Percentiles rank a stretch among this genome's conserved stretches.
phyloP scores from a whole-genome alignment of 2,888 invertebrate species.

The Idaea biselata region DNA sequence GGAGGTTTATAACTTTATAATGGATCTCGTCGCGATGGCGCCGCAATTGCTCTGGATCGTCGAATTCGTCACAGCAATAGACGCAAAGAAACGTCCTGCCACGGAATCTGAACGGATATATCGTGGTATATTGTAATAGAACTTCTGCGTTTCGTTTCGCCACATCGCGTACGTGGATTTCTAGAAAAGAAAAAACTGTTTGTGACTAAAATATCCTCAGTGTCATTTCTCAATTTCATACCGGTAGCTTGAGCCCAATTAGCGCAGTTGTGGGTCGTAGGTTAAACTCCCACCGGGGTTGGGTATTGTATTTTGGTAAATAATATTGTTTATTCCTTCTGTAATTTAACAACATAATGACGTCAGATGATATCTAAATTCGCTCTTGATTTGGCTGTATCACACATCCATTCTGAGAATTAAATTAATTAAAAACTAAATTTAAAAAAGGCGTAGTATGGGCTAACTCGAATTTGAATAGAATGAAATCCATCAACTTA shows the following conservation, averaged over 20 bases:
- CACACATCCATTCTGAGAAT: neutral
- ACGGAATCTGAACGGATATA: slow-evolving; percentile 65
- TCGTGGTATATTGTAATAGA: slow-evolving; percentile 63
- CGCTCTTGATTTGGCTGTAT: neutral
- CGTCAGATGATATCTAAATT: neutral
- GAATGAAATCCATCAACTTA: too few species aligned
- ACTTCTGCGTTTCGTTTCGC: slow-evolving; percentile 67
- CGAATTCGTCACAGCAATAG: slow-evolving; percentile 63
- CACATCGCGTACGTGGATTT: slow-evolving; percentile 42
- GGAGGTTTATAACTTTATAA: slow-evolving; percentile 43
- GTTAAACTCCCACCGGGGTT: too few species aligned
- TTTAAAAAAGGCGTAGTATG: too few species aligned
- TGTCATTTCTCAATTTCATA: neutral
- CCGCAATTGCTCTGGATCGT: slow-evolving; percentile 54
- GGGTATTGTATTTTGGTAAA: too few species aligned
- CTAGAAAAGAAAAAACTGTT: slow-evolving; percentile 64
- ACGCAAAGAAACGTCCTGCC: slow-evolving; percentile 60
- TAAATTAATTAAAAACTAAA: too few species aligned
- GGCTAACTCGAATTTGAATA: too few species aligned
- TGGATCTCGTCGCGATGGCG: slow-evolving; percentile 54
- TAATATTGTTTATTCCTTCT: neutral
- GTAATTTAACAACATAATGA: neutral
- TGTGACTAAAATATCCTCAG: neutral
- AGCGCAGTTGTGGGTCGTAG: too few species aligned
- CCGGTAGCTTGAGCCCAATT: too few species aligned